phyloP scores from a whole-genome alignment of 2,888 invertebrate species.

The Tiliacea citrago region DNA sequence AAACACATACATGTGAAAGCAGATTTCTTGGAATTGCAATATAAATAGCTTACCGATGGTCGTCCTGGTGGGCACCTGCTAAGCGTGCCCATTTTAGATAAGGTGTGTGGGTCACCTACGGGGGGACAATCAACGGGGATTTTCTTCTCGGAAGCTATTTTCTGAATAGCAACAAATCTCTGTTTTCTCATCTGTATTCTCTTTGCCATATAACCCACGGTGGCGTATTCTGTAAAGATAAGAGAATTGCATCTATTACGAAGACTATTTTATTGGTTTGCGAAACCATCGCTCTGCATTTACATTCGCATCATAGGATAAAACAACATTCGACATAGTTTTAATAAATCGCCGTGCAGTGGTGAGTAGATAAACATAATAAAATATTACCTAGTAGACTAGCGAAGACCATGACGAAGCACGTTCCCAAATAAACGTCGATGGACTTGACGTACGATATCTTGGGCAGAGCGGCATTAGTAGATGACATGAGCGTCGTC shows the following conservation, averaged over 20 bases:
- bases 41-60: constrained; percentile 85
- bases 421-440: constrained; percentile 99
- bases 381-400: constrained; percentile 95
- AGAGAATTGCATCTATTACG: constrained; percentile 66
- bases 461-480: constrained; percentile 98
- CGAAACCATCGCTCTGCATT: constrained; percentile 28
- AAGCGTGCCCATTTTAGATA: constrained; percentile 95
- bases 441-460: constrained; percentile 99
- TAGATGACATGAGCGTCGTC: constrained; percentile 99
- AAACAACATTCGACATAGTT: constrained; percentile 33
- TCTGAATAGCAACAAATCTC: constrained; percentile 96
- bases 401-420: constrained; percentile 99
- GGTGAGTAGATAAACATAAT: constrained; percentile 53
- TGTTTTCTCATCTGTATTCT: constrained; percentile 99
- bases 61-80: constrained; percentile 90
- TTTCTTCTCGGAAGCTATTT: constrained; percentile 98
- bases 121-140: constrained; percentile 94
- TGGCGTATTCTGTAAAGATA: constrained; percentile 96
- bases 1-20: not conserved
- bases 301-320: constrained; percentile 53
- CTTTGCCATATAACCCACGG: constrained; percentile 99
- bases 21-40: constrained; percentile 16
- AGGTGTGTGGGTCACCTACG: constrained; percentile 92
- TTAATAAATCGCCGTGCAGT: constrained; percentile 53
- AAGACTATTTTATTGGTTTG: constrained; percentile 8